Evolutionary conservation across 2,797 vertebrate genomes (phyloP).

Genomic region (Valencia hispanica): DNA sequence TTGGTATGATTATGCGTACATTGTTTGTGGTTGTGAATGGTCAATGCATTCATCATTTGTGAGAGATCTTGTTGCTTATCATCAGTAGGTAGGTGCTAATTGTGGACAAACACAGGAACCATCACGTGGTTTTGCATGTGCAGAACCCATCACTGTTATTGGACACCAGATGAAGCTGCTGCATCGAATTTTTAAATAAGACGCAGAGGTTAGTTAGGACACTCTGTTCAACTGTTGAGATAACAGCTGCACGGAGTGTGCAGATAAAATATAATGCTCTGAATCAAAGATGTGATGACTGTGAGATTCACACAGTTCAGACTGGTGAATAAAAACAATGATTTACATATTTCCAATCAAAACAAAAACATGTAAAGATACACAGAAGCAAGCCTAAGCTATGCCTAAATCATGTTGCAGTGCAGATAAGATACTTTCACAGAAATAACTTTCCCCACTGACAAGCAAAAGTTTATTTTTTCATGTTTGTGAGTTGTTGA

Average conservation of each 20-base stretch:
- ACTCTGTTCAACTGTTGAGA: not conserved
- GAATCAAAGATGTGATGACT: not conserved
- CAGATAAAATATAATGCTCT: not conserved
- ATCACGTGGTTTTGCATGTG: not conserved
- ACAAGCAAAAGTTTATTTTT: too few species aligned
- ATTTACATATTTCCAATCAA: not conserved
- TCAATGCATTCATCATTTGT: not conserved
- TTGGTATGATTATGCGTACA: slow-evolving; percentile 8
- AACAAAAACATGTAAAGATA: not conserved
- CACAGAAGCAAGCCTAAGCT: not conserved
- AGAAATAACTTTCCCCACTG: too few species aligned
- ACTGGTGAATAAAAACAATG: not conserved
- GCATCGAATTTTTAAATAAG: not conserved
- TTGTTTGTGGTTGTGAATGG: slow-evolving; percentile 16
- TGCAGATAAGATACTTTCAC: not conserved
- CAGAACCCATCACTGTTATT: not conserved
- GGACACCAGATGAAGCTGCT: not conserved
- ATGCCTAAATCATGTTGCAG: not conserved
- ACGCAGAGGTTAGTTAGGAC: not conserved
- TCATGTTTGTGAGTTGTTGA: too few species aligned
- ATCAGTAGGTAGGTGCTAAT: not conserved
- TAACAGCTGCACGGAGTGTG: not conserved
- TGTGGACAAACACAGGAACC: not conserved
- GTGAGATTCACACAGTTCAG: not conserved
- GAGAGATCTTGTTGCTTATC: not conserved